Conservation (phyloP, 2,797 vertebrate genomes). For the Apodemus agrarius region DNA sequence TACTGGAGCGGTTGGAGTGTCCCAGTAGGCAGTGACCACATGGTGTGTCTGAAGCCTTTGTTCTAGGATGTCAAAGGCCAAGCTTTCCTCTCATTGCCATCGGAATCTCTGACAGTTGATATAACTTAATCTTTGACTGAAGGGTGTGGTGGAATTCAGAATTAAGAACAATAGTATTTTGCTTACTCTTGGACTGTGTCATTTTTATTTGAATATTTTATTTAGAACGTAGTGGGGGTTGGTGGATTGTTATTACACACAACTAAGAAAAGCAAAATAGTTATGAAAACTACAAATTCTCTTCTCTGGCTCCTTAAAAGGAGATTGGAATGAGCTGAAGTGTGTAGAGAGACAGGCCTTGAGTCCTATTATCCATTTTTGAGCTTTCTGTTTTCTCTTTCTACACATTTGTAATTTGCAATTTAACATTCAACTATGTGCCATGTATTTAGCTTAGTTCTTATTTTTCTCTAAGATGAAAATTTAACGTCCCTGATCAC, state of each 20-base stretch:
- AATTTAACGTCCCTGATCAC: background rate
- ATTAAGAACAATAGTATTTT: conserved; percentile 11
- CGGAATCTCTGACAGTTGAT: background rate
- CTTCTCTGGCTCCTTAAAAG: conserved; percentile 28
- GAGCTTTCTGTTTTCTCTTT: conserved; percentile 14
- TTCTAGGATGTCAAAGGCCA: background rate
- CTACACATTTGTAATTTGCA: conserved; percentile 38
- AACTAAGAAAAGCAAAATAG: background rate
- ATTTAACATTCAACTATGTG: conserved; percentile 43
- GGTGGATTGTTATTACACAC: background rate
- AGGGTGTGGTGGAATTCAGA: background rate
- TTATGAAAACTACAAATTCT: background rate
- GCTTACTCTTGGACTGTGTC: background rate
- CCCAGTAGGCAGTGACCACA: background rate
- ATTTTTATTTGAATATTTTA: conserved; percentile 57
- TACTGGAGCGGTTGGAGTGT: background rate
- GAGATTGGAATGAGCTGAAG: background rate
- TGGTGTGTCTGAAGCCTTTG: background rate
- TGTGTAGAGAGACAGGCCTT: background rate
- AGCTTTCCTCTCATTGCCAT: background rate
- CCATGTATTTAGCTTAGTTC: conserved; percentile 25
- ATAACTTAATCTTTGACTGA: background rate
- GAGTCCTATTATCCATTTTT: conserved; percentile 9
- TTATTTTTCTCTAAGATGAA: conserved; percentile 43
- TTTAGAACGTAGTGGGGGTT: conserved; percentile 17